These are phyloP conservation scores for Cheilosia urbana DNA, from an alignment of 2,888 invertebrate species.

Conservation along the genomic window DNA sequence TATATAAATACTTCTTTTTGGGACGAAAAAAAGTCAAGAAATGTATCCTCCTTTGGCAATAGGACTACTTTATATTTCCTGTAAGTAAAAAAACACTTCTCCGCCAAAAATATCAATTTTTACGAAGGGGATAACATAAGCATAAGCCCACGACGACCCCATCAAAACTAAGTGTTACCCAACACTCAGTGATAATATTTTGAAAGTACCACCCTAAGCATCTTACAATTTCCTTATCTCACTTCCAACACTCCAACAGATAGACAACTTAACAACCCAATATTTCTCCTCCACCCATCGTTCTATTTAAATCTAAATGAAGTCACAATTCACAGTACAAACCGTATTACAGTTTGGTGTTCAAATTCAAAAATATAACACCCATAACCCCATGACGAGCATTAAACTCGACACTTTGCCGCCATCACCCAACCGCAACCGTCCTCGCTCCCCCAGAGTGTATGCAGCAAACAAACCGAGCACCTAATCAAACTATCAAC, in stretches of 20 bases:
- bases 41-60: no score
- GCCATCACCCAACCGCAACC: slow-evolving; percentile 10
- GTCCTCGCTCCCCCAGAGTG: neutral
- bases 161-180: neutral
- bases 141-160: neutral
- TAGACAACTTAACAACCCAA: neutral
- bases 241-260: neutral
- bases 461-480: slow-evolving; percentile 14
- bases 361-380: slow-evolving; percentile 25
- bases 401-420: slow-evolving; percentile 14
- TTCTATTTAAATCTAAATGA: neutral
- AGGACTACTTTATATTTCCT: no score
- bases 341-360: slow-evolving; percentile 22
- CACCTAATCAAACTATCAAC: slow-evolving; percentile 58
- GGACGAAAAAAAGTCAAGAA: no score
- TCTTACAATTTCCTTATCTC: neutral
- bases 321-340: neutral
- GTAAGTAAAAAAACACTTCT: no score
- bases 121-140: no score
- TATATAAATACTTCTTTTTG: no score
- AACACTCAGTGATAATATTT: neutral
- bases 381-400: slow-evolving; percentile 35
- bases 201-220: neutral
- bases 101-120: no score
- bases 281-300: no score